Conservation (phyloP, 2,888 invertebrate species). For the Tenthredo scrophulariae region DNA sequence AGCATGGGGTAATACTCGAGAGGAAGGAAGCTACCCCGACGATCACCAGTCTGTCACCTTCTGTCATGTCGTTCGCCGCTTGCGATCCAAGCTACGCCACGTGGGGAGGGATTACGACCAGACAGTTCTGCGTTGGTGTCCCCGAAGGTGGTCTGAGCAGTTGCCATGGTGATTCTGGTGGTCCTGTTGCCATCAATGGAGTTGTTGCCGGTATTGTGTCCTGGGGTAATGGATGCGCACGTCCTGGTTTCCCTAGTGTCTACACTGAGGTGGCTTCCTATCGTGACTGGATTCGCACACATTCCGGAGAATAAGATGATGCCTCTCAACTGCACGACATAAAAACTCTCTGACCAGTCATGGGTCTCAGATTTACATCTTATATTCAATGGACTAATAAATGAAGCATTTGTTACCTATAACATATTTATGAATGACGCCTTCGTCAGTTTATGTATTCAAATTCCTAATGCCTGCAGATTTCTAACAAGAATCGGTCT, state of each 20-base stretch:
- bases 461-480: neutral
- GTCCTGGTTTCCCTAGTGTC: slow-evolving; percentile 79
- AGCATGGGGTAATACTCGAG: slow-evolving; percentile 66
- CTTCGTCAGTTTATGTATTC: neutral
- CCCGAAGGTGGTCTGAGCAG: slow-evolving; percentile 79
- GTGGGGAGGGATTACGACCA: slow-evolving; percentile 78
- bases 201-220: slow-evolving; percentile 79
- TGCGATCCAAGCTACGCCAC: slow-evolving; percentile 79
- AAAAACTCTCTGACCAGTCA: neutral
- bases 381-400: neutral
- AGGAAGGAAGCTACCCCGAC: slow-evolving; percentile 57
- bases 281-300: slow-evolving; percentile 74
- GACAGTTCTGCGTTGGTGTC: slow-evolving; percentile 82
- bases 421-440: neutral
- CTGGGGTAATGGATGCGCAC: slow-evolving; percentile 80
- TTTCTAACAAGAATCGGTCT: neutral
- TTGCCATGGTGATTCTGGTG: slow-evolving; percentile 80
- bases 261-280: slow-evolving; percentile 79
- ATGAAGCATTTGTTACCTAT: neutral
- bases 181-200: slow-evolving; percentile 77
- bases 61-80: slow-evolving; percentile 78
- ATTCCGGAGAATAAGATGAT: slow-evolving; percentile 2
- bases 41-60: slow-evolving; percentile 79
- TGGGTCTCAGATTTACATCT: neutral
- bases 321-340: neutral